Base-by-base conservation (phyloP, 2,113 vertebrate genomes). In the Corythaeola cristata region DNA sequence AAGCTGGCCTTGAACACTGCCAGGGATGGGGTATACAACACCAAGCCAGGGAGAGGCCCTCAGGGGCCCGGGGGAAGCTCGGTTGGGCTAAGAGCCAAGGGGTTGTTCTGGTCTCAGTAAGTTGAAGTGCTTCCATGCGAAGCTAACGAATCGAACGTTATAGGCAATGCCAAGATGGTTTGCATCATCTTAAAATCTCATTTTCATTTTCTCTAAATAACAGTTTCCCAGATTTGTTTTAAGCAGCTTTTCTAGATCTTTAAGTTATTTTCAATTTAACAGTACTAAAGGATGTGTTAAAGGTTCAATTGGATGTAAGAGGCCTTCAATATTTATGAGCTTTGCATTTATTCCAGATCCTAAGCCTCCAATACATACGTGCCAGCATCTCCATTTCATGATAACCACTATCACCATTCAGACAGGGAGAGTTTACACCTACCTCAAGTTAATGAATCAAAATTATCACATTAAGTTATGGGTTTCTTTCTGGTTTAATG, bases 11-110 rank as follows among this genome's bases (percentile, higher is more conserved):
- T 44, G 41, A 44, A 44, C 41, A 44, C 41, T 44, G 12, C 41
- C 41, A 44, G 41, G 10, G 41, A 44, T 44, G 41, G 41, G 41
- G 14, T 44, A 44, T 12, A 44, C 41, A 44, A 44, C 12, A 44
- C 41, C 41, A 44, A 44, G 41, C 41, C 41, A 44, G 41, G 41
- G 41, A 44, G 41, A 44, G 41, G 41, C 41, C 41, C 10, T 44
- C 41, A 44, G 41, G 41, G 41, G 41, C 41, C 41, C 41, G 41
- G 41, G 56, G n/a, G 5, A 3, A 19, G 16, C 30, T 4, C 3
- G 3, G 53, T 60, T 2, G 13, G 33, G 28, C n/a, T 11, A 8
- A n/a, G 3, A 14, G 30, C 30, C 3, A 0, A 19, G 19, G 18
- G 15, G 22, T 0, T 44, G 41, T 44, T 44, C 41, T 44, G 41